Base-by-base conservation (phyloP, 2,113 vertebrate species). In the Beaufortia kweichowensis region DNA sequence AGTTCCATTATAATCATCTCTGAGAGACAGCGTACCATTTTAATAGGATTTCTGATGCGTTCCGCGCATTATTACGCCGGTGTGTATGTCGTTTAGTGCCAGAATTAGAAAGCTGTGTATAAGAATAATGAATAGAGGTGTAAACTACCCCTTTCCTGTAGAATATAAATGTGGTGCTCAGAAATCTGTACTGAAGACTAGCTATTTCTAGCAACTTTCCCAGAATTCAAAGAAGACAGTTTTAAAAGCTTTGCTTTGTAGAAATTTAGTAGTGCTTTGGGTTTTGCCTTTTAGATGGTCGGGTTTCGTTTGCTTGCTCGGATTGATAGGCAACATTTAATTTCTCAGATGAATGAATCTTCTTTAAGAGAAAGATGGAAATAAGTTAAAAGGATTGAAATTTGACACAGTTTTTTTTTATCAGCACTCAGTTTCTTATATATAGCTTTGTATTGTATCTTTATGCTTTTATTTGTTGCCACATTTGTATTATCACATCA, bases 1-100 rank as follows among this genome's bases (percentile, higher is more conserved):
- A 81, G 88, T 21, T 86, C 84, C 84, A 84, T 88, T 91, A 89
- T 92, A 92, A 94, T 92, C 92, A 89, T 84, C 80, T 85, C 85
- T 86, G 91, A 92, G 88, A 88, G 90, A 90, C 91, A 89, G 90
- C 73, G 75, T 88, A 80, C 82, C 78, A 64, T 48, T 14, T 84
- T 90, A 90, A 90, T 87, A 83, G 86, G 89, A 90, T 90, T 91
- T 86, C 46, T 82, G 50, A 74, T 84, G 84, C 84, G 84, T 82
- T 85, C 75, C 80, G 86, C 72, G 82, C 83, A 79, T 84, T 85
- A 91, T 90, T 89, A 86, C 83, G 56, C 78, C 60, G 57, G 46
- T 76, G 72, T 56, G 75, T 78, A 83, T 88, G 88, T 79, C 69
- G 81, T 77, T 62, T 88, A 82, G 82, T 78, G 85, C 77, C 56